Conservation (phyloP, 2,113 vertebrate species). For the Oenanthe oenanthe region DNA sequence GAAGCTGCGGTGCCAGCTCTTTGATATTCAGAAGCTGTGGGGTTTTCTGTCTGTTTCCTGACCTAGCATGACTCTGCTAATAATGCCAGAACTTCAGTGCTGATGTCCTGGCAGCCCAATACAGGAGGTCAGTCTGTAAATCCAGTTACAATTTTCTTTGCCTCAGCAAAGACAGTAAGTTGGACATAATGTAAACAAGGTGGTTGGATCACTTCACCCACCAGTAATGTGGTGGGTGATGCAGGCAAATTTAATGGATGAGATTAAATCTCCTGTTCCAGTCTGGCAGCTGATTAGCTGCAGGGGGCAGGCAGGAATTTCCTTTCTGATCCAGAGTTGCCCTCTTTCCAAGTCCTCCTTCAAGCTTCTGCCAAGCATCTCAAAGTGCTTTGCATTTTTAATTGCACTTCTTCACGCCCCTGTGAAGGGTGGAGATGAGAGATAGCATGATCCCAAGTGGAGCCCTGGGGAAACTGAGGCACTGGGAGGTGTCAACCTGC, state of each 20-base stretch:
- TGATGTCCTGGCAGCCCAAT: constrained; percentile 10
- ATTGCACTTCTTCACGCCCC: background rate
- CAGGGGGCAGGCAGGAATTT: constrained; percentile 60
- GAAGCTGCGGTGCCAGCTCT: background rate
- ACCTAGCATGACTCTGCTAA: constrained; percentile 40
- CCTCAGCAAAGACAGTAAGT: constrained; percentile 38
- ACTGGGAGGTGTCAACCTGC: background rate
- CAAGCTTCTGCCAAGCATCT: constrained; percentile 7
- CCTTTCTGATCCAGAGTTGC: constrained; percentile 20
- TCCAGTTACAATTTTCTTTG: constrained; percentile 15
- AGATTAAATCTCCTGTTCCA: constrained; percentile 44
- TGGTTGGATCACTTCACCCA: constrained; percentile 25
- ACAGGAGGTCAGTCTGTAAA: constrained; percentile 41
- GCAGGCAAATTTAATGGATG: constrained; percentile 33
- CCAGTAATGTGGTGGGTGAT: background rate
- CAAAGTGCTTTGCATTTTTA: constrained; percentile 40
- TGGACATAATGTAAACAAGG: constrained; percentile 21
- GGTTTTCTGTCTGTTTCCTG: constrained; percentile 45
- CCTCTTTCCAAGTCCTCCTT: constrained; percentile 20
- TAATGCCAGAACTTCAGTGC: background rate
- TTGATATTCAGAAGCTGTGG: constrained; percentile 19
- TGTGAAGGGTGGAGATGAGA: background rate
- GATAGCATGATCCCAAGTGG: accelerated
- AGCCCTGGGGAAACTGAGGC: constrained; percentile 21
- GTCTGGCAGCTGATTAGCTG: constrained; percentile 57